Evolutionary conservation across 2,113 vertebrate genomes (phyloP).

Genomic region (Sylvietta virens): DNA sequence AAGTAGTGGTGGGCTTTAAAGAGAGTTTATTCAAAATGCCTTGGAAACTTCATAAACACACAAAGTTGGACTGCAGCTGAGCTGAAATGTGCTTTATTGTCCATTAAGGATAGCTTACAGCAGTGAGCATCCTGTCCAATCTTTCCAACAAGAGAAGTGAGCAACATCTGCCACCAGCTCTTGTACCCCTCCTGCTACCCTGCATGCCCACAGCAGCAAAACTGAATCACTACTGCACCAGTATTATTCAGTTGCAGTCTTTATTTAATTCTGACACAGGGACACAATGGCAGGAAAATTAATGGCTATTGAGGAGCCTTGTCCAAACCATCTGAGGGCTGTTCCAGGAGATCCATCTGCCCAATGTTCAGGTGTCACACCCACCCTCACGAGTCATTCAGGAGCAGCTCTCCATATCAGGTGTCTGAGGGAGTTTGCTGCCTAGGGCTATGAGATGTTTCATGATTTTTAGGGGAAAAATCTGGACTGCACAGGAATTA

Average conservation of each 20-base stretch:
- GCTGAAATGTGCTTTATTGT: background rate
- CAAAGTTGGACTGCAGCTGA: background rate
- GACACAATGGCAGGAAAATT: background rate
- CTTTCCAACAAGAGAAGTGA: background rate
- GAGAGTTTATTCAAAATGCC: background rate
- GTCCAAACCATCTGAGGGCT: fast-evolving
- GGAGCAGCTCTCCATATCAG: background rate
- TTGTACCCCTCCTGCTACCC: background rate
- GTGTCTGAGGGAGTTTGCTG: background rate
- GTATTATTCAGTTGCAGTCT: background rate
- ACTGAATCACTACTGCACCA: background rate
- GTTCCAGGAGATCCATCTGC: background rate
- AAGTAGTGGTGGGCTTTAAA: background rate
- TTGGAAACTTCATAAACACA: background rate
- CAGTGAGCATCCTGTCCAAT: background rate
- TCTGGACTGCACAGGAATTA: background rate
- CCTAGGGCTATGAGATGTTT: background rate
- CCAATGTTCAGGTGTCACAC: background rate
- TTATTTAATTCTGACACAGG: background rate
- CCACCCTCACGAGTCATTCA: background rate
- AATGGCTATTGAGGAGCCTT: background rate
- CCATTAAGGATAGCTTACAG: background rate
- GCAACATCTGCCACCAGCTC: background rate
- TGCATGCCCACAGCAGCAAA: background rate
- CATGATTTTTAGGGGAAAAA: background rate